Evolutionary conservation across 1,140 invertebrate genomes (phyloP).

Genomic region (Leptoteleia sp.): DNA sequence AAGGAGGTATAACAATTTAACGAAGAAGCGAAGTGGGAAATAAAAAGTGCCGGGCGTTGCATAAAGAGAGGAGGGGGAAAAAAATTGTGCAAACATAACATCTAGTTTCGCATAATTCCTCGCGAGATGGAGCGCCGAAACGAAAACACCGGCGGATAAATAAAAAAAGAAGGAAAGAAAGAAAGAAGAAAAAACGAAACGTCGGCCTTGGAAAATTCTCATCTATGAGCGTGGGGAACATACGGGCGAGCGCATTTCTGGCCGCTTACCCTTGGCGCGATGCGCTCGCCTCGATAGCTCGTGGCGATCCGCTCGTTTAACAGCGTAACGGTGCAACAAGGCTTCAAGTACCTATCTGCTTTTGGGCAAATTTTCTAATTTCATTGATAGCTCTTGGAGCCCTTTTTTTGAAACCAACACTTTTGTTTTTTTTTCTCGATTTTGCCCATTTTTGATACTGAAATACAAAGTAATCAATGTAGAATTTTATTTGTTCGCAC

Average conservation of each 20-base stretch:
- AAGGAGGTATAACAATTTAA: too few relatives aligned
- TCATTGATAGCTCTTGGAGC: conserved; percentile 98
- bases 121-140: too few relatives aligned
- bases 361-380: conserved; percentile 97
- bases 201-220: too few relatives aligned
- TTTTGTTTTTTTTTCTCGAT: conserved; percentile 94
- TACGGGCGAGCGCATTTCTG: conserved; percentile 67
- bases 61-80: too few relatives aligned
- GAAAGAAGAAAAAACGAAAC: too few relatives aligned
- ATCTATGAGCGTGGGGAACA: conserved; percentile 42
- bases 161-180: too few relatives aligned
- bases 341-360: conserved; percentile 97
- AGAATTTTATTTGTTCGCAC: not conserved
- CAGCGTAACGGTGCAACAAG: conserved; percentile 71
- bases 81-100: too few relatives aligned
- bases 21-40: too few relatives aligned
- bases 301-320: conserved; percentile 77
- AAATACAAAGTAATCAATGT: not conserved
- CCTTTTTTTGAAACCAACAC: conserved; percentile 97
- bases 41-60: too few relatives aligned
- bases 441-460: conserved; percentile 87
- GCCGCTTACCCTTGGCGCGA: conserved; percentile 73
- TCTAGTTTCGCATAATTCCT: too few relatives aligned
- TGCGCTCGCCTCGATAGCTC: conserved; percentile 73
- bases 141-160: too few relatives aligned